A percentile compares a stretch with the other conserved stretches of the same genome.
phyloP scores from a whole-genome alignment of 2,797 vertebrate genomes.

The Phoxinus dragarum region DNA sequence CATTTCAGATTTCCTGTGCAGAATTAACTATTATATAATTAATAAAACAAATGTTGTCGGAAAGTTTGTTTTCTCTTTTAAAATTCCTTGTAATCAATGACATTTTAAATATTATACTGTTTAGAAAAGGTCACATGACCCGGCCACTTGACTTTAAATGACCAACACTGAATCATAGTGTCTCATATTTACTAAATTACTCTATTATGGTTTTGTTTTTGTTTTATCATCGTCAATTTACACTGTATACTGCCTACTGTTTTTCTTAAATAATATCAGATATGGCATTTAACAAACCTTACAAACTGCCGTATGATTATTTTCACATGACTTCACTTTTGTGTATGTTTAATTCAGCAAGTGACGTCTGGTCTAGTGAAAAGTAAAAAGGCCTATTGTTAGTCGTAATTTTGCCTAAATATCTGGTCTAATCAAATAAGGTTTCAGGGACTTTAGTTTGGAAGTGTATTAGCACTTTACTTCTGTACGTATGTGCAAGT shows the following conservation, averaged over 20 bases:
- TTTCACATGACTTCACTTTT: background rate
- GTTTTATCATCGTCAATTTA: background rate
- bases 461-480: background rate
- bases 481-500: background rate
- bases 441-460: background rate
- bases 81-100: background rate
- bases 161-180: background rate
- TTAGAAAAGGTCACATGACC: background rate
- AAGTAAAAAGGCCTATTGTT: background rate
- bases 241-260: background rate
- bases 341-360: background rate
- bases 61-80: too few species aligned
- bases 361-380: background rate
- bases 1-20: background rate
- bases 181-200: background rate
- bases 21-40: background rate
- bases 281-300: background rate
- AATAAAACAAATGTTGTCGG: too few species aligned
- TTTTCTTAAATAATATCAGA: background rate
- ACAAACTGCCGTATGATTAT: background rate
- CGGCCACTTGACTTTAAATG: background rate
- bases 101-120: background rate
- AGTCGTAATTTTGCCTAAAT: background rate
- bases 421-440: background rate
- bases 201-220: background rate